phyloP scores from a whole-genome alignment of 2,113 vertebrate genomes.

The Hyla sarda region DNA sequence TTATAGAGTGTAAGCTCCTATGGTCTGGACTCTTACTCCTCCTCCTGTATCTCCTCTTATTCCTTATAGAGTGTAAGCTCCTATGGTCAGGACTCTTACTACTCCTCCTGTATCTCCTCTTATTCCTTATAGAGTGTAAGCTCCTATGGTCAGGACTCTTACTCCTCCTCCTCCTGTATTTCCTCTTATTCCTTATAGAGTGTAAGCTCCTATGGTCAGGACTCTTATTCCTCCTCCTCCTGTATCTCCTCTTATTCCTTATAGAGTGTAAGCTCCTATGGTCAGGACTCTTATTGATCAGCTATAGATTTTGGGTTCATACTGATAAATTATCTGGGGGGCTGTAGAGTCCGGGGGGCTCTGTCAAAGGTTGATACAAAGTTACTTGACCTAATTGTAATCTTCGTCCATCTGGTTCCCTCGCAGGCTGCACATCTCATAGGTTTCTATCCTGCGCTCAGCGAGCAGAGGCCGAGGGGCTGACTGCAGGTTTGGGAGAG shows the following conservation, averaged over 20 bases:
- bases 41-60: no score
- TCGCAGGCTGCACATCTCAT: neutral
- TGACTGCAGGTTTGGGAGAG: constrained; percentile 3
- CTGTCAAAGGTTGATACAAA: neutral
- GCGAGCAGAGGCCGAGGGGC: neutral
- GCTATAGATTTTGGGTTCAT: neutral
- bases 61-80: neutral
- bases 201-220: constrained; percentile 7
- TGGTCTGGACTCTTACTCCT: no score
- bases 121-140: neutral
- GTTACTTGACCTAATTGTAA: neutral
- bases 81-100: neutral
- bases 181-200: neutral
- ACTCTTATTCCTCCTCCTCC: neutral
- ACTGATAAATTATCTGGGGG: neutral
- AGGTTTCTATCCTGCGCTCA: neutral
- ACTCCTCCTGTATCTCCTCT: neutral
- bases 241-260: neutral
- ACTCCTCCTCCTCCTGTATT: no score
- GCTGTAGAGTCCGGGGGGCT: neutral
- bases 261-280: neutral
- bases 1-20: no score
- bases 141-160: neutral
- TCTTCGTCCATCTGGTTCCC: neutral
- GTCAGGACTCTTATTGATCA: neutral